Evolutionary conservation across 2,113 vertebrate genomes (phyloP).

Genomic region (Cisticola juncidis): DNA sequence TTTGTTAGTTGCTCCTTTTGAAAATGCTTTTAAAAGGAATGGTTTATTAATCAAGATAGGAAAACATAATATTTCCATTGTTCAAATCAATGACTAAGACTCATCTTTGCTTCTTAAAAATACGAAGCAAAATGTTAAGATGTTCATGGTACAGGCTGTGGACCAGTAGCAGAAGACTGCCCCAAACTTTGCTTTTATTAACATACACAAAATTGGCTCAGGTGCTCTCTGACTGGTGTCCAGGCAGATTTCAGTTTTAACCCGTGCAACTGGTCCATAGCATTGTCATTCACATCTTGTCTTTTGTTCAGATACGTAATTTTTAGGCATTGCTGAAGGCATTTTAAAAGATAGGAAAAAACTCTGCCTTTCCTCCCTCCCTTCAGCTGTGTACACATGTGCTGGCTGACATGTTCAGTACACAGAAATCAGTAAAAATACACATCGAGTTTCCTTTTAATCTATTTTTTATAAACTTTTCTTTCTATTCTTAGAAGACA

Average conservation of each 20-base stretch:
- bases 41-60: background rate
- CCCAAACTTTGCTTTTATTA: background rate
- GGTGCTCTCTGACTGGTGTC: background rate
- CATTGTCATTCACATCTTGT: background rate
- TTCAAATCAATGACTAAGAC: background rate
- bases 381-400: background rate
- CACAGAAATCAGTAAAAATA: background rate
- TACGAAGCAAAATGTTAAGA: background rate
- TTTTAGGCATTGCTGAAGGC: background rate
- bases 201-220: background rate
- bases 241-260: background rate
- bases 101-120: background rate
- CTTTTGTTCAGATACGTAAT: background rate
- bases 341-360: background rate
- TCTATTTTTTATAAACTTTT: background rate
- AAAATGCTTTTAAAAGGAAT: conserved; percentile 21
- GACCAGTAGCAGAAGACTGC: background rate
- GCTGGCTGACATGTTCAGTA: background rate
- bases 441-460: background rate
- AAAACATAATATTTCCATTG: conserved; percentile 24
- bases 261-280: background rate
- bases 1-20: background rate
- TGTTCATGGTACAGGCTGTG: rapidly evolving
- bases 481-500: background rate
- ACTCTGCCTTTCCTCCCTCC: background rate